phyloP scores from a whole-genome alignment of 2,797 vertebrate genomes.

The Halcyon badia region DNA sequence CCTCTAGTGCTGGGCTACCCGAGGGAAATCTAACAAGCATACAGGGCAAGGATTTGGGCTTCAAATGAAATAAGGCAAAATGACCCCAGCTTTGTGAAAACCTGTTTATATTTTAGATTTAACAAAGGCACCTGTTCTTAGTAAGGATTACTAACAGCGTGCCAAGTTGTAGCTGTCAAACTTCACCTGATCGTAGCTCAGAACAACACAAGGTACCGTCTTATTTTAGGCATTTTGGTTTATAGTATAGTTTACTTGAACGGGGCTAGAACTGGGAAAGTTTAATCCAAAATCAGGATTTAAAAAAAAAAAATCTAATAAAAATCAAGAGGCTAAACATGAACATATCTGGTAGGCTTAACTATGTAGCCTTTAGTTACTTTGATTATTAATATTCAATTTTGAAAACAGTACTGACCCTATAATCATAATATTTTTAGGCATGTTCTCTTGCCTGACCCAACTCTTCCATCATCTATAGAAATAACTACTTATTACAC shows the following conservation, averaged over 20 bases:
- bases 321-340: background rate
- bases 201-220: background rate
- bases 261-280: background rate
- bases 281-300: background rate
- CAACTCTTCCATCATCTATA: background rate
- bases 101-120: background rate
- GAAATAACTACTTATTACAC: background rate
- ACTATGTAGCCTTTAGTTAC: background rate
- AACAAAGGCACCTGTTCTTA: background rate
- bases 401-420: background rate
- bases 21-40: background rate
- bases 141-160: background rate
- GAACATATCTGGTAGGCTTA: background rate
- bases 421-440: slow-evolving; percentile 20
- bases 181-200: background rate
- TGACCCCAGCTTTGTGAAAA: background rate
- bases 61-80: background rate
- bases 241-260: background rate
- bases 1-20: background rate
- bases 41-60: background rate
- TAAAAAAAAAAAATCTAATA: background rate
- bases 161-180: background rate
- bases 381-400: slow-evolving; percentile 34
- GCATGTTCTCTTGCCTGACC: background rate
- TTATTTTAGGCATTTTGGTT: background rate